Percentiles rank a stretch among this genome's conserved stretches.
Evolutionary conservation across 1,140 invertebrate genomes (phyloP).

Genomic region (Trichonephila clavata): DNA sequence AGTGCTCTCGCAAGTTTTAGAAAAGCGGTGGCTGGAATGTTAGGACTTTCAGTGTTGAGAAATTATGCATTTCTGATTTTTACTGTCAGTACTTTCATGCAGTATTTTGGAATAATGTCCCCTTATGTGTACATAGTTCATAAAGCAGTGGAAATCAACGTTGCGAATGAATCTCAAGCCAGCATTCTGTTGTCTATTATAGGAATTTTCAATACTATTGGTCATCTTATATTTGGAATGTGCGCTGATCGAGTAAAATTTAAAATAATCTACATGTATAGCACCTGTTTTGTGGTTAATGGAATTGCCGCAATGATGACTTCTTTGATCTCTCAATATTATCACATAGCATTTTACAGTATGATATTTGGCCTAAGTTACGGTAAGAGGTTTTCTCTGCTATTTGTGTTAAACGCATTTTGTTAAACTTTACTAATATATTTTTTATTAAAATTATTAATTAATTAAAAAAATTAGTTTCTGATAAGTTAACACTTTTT

Average conservation of each 20-base stretch:
- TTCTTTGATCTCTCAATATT: conserved; percentile 83
- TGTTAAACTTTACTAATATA: background rate
- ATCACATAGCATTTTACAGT: conserved; percentile 90
- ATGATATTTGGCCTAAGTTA: conserved; percentile 92
- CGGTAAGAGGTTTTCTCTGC: conserved; percentile 84
- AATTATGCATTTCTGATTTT: conserved; percentile 94
- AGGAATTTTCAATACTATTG: conserved; percentile 93
- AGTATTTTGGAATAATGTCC: conserved; percentile 97
- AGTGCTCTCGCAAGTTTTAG: background rate
- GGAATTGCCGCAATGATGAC: conserved; percentile 92
- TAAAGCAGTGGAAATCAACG: conserved; percentile 38
- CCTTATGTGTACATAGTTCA: conserved; percentile 92
- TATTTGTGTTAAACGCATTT: background rate
- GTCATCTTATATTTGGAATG: conserved; percentile 91
- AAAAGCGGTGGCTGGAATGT: conserved; percentile 82
- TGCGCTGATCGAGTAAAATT: conserved; percentile 90
- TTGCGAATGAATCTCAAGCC: conserved; percentile 81
- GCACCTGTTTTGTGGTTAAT: conserved; percentile 90
- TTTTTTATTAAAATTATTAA: too few relatives aligned
- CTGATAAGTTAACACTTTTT: too few relatives aligned
- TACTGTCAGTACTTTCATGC: conserved; percentile 92
- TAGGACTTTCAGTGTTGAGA: conserved; percentile 91
- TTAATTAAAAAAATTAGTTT: too few relatives aligned
- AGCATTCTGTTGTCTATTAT: conserved; percentile 91
- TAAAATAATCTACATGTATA: conserved; percentile 91